Conservation (phyloP, 1,140 invertebrate species). For the Neodiprion fabricii region DNA sequence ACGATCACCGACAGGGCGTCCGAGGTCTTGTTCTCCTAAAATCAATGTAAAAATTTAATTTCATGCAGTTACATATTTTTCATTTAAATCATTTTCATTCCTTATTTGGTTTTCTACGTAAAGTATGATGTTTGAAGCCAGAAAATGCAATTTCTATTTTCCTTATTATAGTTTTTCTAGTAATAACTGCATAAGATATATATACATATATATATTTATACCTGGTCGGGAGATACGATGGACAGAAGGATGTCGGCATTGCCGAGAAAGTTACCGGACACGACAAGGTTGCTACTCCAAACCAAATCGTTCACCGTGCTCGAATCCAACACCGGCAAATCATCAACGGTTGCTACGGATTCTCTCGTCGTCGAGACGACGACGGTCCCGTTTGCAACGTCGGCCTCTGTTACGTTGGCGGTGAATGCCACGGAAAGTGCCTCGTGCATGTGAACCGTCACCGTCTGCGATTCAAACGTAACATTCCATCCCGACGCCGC, state of each 20-base stretch:
- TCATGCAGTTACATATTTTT: conserved; percentile 2
- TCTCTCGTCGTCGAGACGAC: neutral
- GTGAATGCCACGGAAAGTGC: neutral
- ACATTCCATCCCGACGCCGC: neutral
- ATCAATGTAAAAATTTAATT: conserved; percentile 25
- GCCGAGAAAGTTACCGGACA: conserved; percentile 71
- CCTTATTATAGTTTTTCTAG: conserved; percentile 12
- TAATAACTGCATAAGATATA: conserved; percentile 20
- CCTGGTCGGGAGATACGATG: conserved; percentile 21
- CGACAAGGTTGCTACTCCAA: conserved; percentile 59
- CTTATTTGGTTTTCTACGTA: too few relatives aligned
- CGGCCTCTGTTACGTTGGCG: neutral
- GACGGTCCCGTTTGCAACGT: neutral
- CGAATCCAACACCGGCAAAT: conserved; percentile 18
- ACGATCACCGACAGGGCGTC: conserved; percentile 65
- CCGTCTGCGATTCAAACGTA: neutral
- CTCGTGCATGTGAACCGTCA: neutral
- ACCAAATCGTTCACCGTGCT: conserved; percentile 11
- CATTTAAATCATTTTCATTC: too few relatives aligned
- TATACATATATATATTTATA: conserved; percentile 19
- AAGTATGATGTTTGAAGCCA: too few relatives aligned
- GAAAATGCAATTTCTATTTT: conserved; percentile 8
- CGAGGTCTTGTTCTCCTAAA: conserved; percentile 32
- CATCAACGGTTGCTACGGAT: conserved; percentile 18
- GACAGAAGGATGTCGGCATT: conserved; percentile 48